Conservation (phyloP, 2,113 vertebrate species). For the Prinia subflava region DNA sequence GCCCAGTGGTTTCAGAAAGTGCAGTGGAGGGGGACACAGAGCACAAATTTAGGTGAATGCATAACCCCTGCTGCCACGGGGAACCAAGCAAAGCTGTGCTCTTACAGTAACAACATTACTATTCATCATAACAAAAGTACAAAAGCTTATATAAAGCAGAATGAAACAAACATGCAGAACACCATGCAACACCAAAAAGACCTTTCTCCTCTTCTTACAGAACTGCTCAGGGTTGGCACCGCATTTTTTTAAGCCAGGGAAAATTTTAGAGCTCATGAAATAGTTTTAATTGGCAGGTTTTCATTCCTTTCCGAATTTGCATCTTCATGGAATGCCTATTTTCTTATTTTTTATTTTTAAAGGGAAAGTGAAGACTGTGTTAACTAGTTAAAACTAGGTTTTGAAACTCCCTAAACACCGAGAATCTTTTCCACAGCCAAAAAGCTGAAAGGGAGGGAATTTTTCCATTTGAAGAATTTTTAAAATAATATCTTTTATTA, state of each 20-base stretch:
- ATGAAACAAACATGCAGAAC: background rate
- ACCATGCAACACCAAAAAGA: background rate
- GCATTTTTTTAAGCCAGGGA: background rate
- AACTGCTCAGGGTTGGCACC: background rate
- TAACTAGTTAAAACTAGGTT: background rate
- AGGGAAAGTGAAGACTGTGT: background rate
- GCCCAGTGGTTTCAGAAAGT: background rate
- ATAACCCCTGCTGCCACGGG: background rate
- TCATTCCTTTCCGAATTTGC: background rate
- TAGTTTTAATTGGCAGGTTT: background rate
- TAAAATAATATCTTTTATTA: background rate
- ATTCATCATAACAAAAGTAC: background rate
- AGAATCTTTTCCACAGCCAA: background rate
- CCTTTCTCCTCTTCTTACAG: background rate
- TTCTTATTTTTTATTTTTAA: background rate
- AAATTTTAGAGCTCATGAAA: background rate
- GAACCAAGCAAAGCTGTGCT: background rate
- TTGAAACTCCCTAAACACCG: background rate
- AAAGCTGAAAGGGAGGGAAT: background rate
- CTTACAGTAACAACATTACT: background rate
- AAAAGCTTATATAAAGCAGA: background rate
- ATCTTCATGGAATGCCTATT: background rate
- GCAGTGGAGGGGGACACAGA: rapidly evolving
- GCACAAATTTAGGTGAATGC: background rate
- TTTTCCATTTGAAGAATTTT: background rate